phyloP scores from a whole-genome alignment of 2,888 invertebrate species.

The Diadegma fenestrale region DNA sequence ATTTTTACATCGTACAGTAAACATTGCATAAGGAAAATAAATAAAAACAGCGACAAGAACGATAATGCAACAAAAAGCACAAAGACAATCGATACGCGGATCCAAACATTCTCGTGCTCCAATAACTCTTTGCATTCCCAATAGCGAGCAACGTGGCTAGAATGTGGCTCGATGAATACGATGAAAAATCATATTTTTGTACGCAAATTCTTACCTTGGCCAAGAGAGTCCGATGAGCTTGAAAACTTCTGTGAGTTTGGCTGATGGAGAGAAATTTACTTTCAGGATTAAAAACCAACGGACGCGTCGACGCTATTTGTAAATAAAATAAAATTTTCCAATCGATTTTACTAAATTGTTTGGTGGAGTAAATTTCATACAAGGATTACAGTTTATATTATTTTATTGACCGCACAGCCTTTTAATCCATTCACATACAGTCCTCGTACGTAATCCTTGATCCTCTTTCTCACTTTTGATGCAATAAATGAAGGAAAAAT shows the following conservation, averaged over 20 bases:
- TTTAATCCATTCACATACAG: conserved; percentile 80
- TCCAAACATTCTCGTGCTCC: conserved; percentile 47
- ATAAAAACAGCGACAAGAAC: conserved; percentile 4
- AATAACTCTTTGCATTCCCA: conserved; percentile 63
- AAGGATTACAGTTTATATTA: conserved; percentile 67
- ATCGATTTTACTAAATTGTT: not conserved
- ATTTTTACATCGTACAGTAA: conserved; percentile 20
- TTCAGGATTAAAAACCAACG: not conserved
- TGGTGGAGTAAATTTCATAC: conserved; percentile 14
- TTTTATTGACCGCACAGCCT: conserved; percentile 84
- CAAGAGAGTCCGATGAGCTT: conserved; percentile 7
- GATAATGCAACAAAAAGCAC: conserved; percentile 44
- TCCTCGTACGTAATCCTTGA: conserved; percentile 70
- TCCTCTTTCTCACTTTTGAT: conserved; percentile 70
- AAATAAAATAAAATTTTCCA: conserved; percentile 2
- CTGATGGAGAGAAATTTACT: not conserved
- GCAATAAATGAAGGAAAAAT: conserved; percentile 65
- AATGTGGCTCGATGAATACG: conserved; percentile 2
- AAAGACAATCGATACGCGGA: conserved; percentile 53
- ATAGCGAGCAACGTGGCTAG: conserved; percentile 32
- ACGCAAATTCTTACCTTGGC: conserved; percentile 54
- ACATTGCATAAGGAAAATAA: not conserved
- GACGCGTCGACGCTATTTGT: not conserved
- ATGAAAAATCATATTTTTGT: conserved; percentile 70
- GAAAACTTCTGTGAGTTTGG: not conserved